Base-by-base conservation (phyloP, 2,888 invertebrate genomes). In the Eupithecia insigniata region DNA sequence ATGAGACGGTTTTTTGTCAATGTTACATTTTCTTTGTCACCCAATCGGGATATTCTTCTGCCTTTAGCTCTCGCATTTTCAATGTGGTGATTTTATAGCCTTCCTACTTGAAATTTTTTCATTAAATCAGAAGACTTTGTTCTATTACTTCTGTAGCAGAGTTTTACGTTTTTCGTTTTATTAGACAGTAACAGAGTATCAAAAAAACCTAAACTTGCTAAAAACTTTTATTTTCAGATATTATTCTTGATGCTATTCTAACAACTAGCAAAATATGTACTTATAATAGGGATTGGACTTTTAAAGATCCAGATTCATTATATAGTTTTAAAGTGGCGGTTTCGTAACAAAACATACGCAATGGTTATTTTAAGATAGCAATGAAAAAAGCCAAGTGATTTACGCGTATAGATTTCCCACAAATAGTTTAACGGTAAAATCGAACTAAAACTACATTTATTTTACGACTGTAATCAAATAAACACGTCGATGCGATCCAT, bases 291-390 rank as follows among this genome's bases (percentile, higher is more conserved):
- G 46, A 22, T 1, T 22, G 10, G 2, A 2, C 0, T 46, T 46
- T 46, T n/a, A 8, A 51, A 51, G n/a, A 51, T 51, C 8, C 22
- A 12, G 22, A 51, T 51, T 12, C 22, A 10, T 51, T 51, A 7
- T 46, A n/a, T 46, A n/a, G n/a, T n/a, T n/a, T n/a, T 12, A 22
- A 12, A 51, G 12, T 22, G 22, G 22, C 18, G 18, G 28, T 30
- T 16, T 60, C 26, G 58, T 51, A 22, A 51, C 58, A 65, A 65
- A 65, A 36, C 36, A 83, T 85, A 87, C 83, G 84, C 83, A 84
- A 85, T 83, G 79, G 87, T 84, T 92, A 91, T 91, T 91, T 89
- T 86, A 74, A 87, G 87, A 88, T 86, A 82, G 85, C 81, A 78
- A 86, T 81, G 85, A 90, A 91, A 89, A 91, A 91, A 32, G 34